These are phyloP conservation scores for Salminus brasiliensis DNA, from an alignment of 2,113 vertebrate genomes.

Conservation along the genomic window DNA sequence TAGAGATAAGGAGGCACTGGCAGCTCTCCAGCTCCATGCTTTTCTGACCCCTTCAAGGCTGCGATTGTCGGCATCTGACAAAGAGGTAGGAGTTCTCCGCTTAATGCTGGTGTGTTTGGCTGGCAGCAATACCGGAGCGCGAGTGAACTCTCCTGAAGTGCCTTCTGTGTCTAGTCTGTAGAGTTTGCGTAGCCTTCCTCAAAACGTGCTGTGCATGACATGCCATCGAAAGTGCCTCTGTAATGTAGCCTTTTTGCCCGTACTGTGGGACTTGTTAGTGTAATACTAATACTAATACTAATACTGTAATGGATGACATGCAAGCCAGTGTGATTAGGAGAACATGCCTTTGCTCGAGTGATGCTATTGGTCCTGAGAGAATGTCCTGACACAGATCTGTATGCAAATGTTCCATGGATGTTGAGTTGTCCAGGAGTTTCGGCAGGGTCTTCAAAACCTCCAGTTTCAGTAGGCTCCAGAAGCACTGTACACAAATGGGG, in stretches of 20 bases:
- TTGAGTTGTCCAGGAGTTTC: background rate
- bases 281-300: too few species aligned
- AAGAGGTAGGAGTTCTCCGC: slow-evolving; percentile 60
- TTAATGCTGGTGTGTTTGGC: background rate
- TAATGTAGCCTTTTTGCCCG: background rate
- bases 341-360: background rate
- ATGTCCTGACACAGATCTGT: background rate
- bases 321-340: background rate
- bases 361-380: background rate
- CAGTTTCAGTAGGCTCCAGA: background rate
- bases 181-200: background rate
- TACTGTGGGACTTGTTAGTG: background rate
- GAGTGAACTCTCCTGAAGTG: background rate
- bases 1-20: slow-evolving; percentile 47
- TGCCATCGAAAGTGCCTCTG: background rate
- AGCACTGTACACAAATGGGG: background rate
- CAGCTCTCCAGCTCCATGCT: slow-evolving; percentile 56
- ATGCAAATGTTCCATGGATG: background rate
- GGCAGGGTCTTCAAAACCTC: background rate
- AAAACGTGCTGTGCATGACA: background rate
- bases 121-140: background rate
- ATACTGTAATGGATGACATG: background rate
- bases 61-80: slow-evolving; percentile 62
- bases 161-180: background rate
- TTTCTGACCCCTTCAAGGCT: slow-evolving; percentile 60